These are phyloP conservation scores for Parambassis ranga DNA, from an alignment of 2,797 vertebrate genomes.

Conservation along the genomic window DNA sequence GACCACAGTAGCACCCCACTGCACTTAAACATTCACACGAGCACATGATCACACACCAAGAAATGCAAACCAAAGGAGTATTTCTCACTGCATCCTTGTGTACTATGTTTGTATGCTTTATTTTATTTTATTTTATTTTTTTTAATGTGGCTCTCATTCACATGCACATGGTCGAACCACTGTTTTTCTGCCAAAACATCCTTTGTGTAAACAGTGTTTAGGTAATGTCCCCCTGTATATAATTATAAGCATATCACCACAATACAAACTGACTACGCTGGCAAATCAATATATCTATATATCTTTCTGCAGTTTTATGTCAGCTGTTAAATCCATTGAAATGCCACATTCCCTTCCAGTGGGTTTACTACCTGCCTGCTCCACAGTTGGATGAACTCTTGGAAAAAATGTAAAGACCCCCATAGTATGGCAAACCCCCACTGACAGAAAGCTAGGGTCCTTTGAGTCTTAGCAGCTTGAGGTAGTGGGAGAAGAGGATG, in stretches of 20 bases:
- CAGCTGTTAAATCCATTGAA: background rate
- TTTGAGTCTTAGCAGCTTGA: conserved; percentile 35
- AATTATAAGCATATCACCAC: background rate
- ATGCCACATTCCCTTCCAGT: conserved; percentile 3
- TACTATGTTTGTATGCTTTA: background rate
- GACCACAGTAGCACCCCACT: conserved; percentile 48
- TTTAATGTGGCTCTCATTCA: background rate
- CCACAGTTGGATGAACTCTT: conserved; percentile 13
- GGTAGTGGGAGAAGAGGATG: conserved; percentile 11
- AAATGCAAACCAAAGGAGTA: background rate
- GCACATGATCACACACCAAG: conserved; percentile 10
- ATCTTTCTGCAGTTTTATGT: background rate
- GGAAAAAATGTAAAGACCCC: conserved; percentile 30
- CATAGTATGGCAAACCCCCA: conserved; percentile 12
- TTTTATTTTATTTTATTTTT: background rate
- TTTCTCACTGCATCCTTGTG: background rate
- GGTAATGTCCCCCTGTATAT: background rate
- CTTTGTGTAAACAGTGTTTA: too few relatives aligned
- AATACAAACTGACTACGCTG: background rate
- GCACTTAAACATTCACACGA: conserved; percentile 32
- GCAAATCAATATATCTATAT: background rate
- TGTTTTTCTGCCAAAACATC: too few relatives aligned
- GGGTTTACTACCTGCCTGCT: conserved; percentile 19
- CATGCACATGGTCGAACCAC: too few relatives aligned
- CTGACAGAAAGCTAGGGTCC: conserved; percentile 22